phyloP scores from a whole-genome alignment of 2,113 vertebrate genomes.

The Calidris pygmaea region DNA sequence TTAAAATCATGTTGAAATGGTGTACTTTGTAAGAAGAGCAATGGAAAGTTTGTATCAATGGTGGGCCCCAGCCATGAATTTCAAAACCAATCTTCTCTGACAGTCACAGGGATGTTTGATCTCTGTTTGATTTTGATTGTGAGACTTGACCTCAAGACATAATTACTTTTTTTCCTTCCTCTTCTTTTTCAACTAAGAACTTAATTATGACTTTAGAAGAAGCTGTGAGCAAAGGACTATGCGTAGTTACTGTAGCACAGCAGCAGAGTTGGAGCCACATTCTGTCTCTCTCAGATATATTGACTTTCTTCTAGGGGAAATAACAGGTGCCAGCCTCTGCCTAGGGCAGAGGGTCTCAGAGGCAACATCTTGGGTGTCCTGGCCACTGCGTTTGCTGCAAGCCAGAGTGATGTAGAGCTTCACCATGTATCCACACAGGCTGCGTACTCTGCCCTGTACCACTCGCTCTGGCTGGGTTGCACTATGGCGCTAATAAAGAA shows the following conservation, averaged over 20 bases:
- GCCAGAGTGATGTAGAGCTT: neutral
- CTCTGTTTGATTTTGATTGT: constrained; percentile 40
- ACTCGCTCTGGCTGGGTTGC: neutral
- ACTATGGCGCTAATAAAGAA: neutral
- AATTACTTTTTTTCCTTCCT: constrained; percentile 36
- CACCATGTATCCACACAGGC: neutral
- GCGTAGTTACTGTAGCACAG: neutral
- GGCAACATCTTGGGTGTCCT: neutral
- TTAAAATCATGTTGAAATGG: constrained; percentile 26
- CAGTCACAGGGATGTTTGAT: constrained; percentile 8
- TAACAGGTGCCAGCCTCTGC: neutral
- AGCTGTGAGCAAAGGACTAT: constrained; percentile 18
- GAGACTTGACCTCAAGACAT: constrained; percentile 39
- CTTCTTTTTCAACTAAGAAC: constrained; percentile 34
- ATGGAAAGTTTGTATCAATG: constrained; percentile 19
- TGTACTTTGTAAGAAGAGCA: neutral
- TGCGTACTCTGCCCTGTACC: neutral
- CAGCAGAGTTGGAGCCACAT: neutral
- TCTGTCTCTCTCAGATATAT: neutral
- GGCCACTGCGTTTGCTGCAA: neutral
- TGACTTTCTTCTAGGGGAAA: neutral
- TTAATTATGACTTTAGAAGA: constrained; percentile 55
- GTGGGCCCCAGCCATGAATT: constrained; percentile 32
- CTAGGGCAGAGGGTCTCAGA: neutral
- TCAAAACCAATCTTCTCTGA: neutral